Conservation (phyloP, 1,140 invertebrate genomes). For the Coelopa frigida region DNA sequence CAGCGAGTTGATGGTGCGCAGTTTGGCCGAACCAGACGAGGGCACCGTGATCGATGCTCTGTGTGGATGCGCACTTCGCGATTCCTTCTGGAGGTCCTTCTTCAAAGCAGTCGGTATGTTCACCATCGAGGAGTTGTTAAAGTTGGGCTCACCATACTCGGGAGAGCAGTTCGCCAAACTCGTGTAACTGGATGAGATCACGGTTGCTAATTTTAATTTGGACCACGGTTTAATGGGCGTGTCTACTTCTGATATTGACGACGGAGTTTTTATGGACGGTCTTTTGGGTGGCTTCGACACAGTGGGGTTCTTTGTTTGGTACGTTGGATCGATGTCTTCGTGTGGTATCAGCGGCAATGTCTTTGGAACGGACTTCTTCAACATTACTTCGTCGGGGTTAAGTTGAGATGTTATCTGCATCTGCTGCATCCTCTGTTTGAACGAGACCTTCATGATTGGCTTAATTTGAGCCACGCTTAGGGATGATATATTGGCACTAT, state of each 20-base stretch:
- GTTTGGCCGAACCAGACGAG: conserved; percentile 21
- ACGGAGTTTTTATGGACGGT: conserved; percentile 18
- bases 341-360: background rate
- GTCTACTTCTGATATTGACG: conserved; percentile 31
- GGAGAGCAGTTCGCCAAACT: conserved; percentile 36
- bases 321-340: background rate
- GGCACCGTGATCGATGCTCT: conserved; percentile 29
- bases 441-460: conserved; percentile 39
- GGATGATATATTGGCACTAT: conserved; percentile 10
- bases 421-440: conserved; percentile 38
- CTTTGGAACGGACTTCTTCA: background rate
- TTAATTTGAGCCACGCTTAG: conserved; percentile 29
- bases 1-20: conserved; percentile 3
- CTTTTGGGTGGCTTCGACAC: conserved; percentile 24
- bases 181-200: conserved; percentile 40
- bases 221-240: conserved; percentile 43
- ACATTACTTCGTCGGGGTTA: background rate
- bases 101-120: conserved; percentile 32
- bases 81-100: conserved; percentile 11
- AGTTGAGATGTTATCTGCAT: conserved; percentile 17
- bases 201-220: conserved; percentile 40
- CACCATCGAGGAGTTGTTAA: conserved; percentile 36
- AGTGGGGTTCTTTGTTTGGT: conserved; percentile 14
- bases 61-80: conserved; percentile 16
- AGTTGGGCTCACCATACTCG: conserved; percentile 24